Evolutionary conservation across 1,140 invertebrate species (phyloP).

Genomic region (Rhagoletis pomonella): DNA sequence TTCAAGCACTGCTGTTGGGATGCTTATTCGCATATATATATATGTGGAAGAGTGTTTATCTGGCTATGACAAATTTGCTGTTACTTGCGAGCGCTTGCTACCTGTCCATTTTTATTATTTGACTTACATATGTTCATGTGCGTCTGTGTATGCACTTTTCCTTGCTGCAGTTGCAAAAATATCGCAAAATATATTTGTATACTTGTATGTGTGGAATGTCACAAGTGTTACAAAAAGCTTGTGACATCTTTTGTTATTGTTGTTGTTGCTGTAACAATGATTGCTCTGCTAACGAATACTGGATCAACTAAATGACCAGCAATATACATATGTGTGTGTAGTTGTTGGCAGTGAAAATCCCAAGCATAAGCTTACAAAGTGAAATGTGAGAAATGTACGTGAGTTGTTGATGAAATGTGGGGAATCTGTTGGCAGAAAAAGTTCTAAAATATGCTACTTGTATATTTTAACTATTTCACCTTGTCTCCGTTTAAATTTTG

Average conservation of each 20-base stretch:
- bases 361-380: not conserved
- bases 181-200: not conserved
- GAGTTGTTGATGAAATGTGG: not conserved
- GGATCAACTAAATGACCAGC: not conserved
- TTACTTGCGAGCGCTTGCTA: not conserved
- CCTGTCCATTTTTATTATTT: too few relatives aligned
- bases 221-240: not conserved
- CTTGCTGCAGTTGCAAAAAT: not conserved
- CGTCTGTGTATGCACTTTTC: not conserved
- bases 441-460: too few relatives aligned
- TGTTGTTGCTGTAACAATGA: not conserved
- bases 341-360: not conserved
- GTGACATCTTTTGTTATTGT: not conserved
- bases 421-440: too few relatives aligned
- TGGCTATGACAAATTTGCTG: not conserved
- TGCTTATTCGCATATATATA: not conserved
- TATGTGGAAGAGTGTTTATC: not conserved
- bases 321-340: not conserved
- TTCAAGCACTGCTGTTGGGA: not conserved
- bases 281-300: not conserved
- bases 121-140: not conserved
- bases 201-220: not conserved
- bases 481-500: too few relatives aligned
- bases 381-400: not conserved
- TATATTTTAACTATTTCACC: too few relatives aligned